Base-by-base conservation (phyloP, 2,113 vertebrate species). In the Scartelaos histophorus region DNA sequence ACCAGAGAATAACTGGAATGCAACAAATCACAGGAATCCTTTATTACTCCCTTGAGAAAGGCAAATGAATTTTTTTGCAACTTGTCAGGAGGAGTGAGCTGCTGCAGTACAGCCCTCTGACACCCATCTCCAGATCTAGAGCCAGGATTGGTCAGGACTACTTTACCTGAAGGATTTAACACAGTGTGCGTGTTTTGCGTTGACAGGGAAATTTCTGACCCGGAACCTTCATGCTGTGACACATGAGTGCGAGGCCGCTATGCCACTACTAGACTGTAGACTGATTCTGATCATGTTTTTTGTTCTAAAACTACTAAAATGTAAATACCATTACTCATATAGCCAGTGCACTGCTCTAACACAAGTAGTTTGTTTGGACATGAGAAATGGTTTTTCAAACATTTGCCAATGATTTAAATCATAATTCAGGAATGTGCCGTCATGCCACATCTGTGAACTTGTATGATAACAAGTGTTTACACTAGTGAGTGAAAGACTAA, bases 401-500 rank as follows among this genome's bases (percentile, higher is more conserved):
- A 64, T n/a, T 38, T 64, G 61, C 29, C 29, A 64, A 64, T n/a
- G 61, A 64, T 64, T 64, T 64, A 64, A 64, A 64, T 64, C 61
- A 64, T 64, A 38, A 64, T 64, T 64, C 17, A 19, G 34, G 34
- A 64, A 64, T 38, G 34, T 64, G 29, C 34, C 17, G 61, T 64
- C 61, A 64, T 38, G 61, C 61, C 61, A 64, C 61, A 64, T 64
- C 61, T 64, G 61, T 38, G 17, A 64, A 38, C 34, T 12, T 21
- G 61, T 43, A 64, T 64, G 61, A 64, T 64, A 64, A 64, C 34
- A 64, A 64, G 29, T 78, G 69, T 66, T 62, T 60, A 47, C 58
- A 61, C 58, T 61, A 61, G 22, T 61, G 45, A 43, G 70, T 53
- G 45, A 69, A 49, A 25, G 49, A 53, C 60, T 72, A 87, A 83